phyloP scores from a whole-genome alignment of 2,797 vertebrate genomes.

The Sebastes vulpes region DNA sequence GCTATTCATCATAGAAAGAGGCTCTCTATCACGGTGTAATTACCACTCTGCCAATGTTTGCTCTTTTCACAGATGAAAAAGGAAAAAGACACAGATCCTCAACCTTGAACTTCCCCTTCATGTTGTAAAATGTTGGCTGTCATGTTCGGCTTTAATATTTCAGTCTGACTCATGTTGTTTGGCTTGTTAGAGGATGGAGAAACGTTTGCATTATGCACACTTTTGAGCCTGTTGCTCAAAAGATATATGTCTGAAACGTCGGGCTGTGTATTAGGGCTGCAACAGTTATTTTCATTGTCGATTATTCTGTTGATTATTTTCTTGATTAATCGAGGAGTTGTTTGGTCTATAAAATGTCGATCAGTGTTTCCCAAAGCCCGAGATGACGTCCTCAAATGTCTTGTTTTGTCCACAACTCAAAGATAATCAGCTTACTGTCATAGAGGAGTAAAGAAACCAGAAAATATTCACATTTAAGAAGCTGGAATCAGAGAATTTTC shows the following conservation, averaged over 20 bases:
- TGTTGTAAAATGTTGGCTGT: not conserved
- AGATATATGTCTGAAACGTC: not conserved
- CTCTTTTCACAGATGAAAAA: slow-evolving; percentile 21
- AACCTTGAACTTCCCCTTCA: slow-evolving; percentile 4
- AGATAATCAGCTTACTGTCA: too few relatives aligned
- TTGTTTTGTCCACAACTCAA: too few relatives aligned
- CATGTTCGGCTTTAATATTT: not conserved
- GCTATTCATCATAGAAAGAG: slow-evolving; percentile 52
- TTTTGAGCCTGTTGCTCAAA: too few relatives aligned
- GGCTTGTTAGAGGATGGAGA: not conserved
- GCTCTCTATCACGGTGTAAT: slow-evolving; percentile 47
- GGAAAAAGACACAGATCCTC: not conserved
- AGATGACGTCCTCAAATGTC: too few relatives aligned
- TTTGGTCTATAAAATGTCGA: too few relatives aligned
- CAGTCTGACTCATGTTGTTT: not conserved
- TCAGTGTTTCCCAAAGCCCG: too few relatives aligned
- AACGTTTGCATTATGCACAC: not conserved
- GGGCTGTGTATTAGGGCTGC: not conserved
- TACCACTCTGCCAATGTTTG: slow-evolving; percentile 41
- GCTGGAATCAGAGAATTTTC: too few relatives aligned
- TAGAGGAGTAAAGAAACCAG: too few relatives aligned
- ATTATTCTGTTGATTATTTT: too few relatives aligned
- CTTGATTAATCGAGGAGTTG: too few relatives aligned
- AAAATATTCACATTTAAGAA: too few relatives aligned
- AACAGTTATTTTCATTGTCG: too few relatives aligned